Evolutionary conservation across 2,888 invertebrate genomes (phyloP).

Genomic region (Herminia tarsipennalis): DNA sequence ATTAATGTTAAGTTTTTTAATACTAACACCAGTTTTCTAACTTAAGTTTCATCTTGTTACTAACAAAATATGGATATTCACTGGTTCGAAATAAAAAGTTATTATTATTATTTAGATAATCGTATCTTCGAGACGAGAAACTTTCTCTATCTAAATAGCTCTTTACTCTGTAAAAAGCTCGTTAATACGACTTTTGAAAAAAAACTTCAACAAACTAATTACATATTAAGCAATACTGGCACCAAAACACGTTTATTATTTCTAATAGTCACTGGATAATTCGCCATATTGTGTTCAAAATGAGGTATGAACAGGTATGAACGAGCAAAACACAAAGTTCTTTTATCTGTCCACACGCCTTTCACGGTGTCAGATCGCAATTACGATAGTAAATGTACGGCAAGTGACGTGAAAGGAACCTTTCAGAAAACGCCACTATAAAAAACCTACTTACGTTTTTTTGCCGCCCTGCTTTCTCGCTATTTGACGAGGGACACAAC

Average conservation of each 20-base stretch:
- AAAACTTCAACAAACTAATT: too few species aligned
- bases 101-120: too few species aligned
- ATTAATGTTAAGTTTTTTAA: too few species aligned
- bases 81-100: too few species aligned
- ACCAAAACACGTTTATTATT: constrained; percentile 1
- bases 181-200: too few species aligned
- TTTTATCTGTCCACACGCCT: constrained; percentile 48
- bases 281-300: constrained; percentile 31
- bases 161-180: too few species aligned
- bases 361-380: constrained; percentile 61
- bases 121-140: too few species aligned
- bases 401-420: constrained; percentile 55
- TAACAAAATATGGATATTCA: too few species aligned
- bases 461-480: constrained; percentile 33
- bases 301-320: constrained; percentile 24
- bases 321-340: constrained; percentile 34
- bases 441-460: constrained; percentile 48
- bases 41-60: too few species aligned
- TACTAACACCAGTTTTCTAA: too few species aligned
- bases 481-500: constrained; percentile 30
- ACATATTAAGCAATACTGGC: not conserved
- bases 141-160: too few species aligned
- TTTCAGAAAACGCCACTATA: constrained; percentile 39
- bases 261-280: constrained; percentile 19
- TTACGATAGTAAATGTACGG: constrained; percentile 58